Evolutionary conservation across 2,113 vertebrate genomes (phyloP), one percentile per base, ranked within the genome.

Genomic region (Albula glossodonta): DNA sequence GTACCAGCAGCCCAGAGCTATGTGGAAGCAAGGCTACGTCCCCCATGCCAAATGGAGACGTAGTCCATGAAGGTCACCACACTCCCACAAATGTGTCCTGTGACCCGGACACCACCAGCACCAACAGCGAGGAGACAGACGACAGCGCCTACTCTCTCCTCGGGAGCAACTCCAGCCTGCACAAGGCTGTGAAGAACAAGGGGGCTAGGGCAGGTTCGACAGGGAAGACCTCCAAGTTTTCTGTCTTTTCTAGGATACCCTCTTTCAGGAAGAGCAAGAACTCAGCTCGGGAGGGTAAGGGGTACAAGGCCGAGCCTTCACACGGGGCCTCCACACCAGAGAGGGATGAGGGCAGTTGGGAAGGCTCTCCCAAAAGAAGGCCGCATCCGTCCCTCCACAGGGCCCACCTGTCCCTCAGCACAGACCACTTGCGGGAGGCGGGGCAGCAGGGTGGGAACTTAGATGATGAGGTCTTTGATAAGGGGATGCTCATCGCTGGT

Each of bases 391-490:
- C 70, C 11, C 77, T 78, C 51, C 83, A 84, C 82, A 87, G 84
- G 80, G 22, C 74, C 56, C 25, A 83, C 48, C 51, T 88, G 51
- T 85, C 89, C 31, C 80, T 82, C 52, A 85, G 83, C 78, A 53
- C 70, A 48, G 83, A 91, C 81, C 83, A 89, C 25, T 87, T 85
- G 86, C 90, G 48, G 89, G 92, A 83, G 86, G 90, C 79, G 87
- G 84, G 0, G 25, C 83, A 84, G 7, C 15, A 87, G 15, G 87
- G 83, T 15, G 94, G 95, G 63, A 90, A 89, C 79, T 94, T 93
- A 0, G 95, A 94, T 0, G 93, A 95, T 0, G 93, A 96, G 15
- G 90, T 93, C 83, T 95, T 93, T 88, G 94, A 95, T 86, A 94
- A 86, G 81, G 89, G 89, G 60, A 94, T 91, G 53, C 89, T 90